Conservation (phyloP, 2,888 invertebrate genomes). For the Lamellibrachia columna region DNA sequence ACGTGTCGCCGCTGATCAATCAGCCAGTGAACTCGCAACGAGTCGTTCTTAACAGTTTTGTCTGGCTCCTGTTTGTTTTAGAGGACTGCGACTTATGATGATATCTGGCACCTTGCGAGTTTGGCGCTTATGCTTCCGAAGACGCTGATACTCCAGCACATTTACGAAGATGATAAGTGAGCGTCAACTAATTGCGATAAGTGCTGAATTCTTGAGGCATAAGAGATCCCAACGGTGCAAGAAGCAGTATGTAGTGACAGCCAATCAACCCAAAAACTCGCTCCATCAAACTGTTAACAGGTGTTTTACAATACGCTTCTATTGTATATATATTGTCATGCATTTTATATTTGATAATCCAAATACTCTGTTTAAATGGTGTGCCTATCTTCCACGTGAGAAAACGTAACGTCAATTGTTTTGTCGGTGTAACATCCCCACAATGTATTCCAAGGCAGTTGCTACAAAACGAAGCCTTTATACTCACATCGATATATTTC, state of each 20-base stretch:
- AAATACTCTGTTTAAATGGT: no score
- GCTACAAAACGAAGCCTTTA: not conserved
- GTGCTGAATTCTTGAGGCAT: not conserved
- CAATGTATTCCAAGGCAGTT: not conserved
- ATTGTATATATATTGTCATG: not conserved
- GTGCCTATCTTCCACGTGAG: not conserved
- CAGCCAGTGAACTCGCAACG: no score
- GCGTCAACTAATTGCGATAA: not conserved
- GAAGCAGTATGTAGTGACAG: not conserved
- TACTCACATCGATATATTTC: slow-evolving; percentile 27
- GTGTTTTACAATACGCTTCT: not conserved
- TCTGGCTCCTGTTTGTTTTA: not conserved
- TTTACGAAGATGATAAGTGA: not conserved
- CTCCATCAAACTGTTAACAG: not conserved
- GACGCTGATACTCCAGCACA: not conserved
- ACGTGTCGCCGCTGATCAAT: not conserved
- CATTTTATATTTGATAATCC: not conserved
- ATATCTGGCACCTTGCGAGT: not conserved
- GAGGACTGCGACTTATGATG: not conserved
- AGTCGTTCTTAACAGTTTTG: not conserved
- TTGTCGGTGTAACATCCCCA: no score
- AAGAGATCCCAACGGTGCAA: not conserved
- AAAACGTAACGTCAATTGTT: not conserved
- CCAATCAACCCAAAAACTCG: not conserved
- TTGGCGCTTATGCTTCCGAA: not conserved